phyloP scores from a whole-genome alignment of 2,113 vertebrate genomes.

The Xiphorhynchus elegans region DNA sequence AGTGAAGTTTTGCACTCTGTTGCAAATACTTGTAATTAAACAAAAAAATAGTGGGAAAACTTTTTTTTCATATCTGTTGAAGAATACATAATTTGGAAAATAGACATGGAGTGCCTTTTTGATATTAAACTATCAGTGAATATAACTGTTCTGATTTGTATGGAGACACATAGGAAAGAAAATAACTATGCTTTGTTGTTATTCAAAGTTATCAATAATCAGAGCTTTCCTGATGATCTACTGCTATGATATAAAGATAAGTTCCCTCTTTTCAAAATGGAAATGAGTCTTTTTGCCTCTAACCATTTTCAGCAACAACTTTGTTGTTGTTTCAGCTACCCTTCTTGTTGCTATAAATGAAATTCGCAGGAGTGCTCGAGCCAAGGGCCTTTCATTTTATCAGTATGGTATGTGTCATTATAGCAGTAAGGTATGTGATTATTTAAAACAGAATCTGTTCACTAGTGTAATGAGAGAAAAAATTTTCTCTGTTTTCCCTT shows the following conservation, averaged over 20 bases:
- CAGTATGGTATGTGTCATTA: slow-evolving; percentile 87
- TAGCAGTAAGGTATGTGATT: slow-evolving; percentile 82
- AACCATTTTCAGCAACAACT: neutral
- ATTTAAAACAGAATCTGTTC: neutral
- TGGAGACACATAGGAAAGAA: neutral
- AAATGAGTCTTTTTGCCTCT: neutral
- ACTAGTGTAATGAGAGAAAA: neutral
- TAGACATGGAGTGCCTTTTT: neutral
- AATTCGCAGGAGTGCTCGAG: slow-evolving; percentile 88
- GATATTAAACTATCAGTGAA: neutral
- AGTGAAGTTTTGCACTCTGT: neutral
- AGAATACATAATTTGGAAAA: neutral
- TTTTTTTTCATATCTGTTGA: neutral
- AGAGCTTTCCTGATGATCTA: neutral
- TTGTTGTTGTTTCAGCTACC: slow-evolving; percentile 84
- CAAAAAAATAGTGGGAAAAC: neutral
- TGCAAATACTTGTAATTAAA: neutral
- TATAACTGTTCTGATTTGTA: neutral
- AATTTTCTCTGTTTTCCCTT: neutral
- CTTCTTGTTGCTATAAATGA: slow-evolving; percentile 96
- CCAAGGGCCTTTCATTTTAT: slow-evolving; percentile 88
- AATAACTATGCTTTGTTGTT: neutral
- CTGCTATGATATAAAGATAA: neutral
- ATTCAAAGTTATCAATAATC: neutral
- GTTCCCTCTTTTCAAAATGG: neutral